These are phyloP conservation scores for Syngnathus floridae DNA, from an alignment of 2,113 vertebrate species.

Conservation along the genomic window DNA sequence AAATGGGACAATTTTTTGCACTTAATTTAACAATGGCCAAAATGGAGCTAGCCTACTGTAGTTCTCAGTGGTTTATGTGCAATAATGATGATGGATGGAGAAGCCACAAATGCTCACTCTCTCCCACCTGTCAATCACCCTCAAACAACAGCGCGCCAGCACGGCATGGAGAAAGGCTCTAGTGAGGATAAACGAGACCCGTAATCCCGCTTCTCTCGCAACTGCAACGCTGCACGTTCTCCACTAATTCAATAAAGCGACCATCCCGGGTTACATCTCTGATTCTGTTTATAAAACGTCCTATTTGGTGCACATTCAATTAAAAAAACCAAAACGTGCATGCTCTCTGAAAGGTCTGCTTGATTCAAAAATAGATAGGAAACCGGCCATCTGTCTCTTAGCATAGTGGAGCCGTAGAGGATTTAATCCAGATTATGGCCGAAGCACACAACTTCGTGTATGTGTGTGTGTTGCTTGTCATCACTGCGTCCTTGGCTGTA, in stretches of 20 bases:
- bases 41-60: background rate
- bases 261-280: slow-evolving; percentile 9
- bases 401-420: slow-evolving; percentile 69
- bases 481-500: slow-evolving; percentile 76
- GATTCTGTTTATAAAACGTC: slow-evolving; percentile 3
- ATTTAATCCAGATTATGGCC: slow-evolving; percentile 94
- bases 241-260: slow-evolving; percentile 64
- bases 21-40: background rate
- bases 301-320: slow-evolving; percentile 52
- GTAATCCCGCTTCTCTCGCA: slow-evolving; percentile 56
- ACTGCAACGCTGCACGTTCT: slow-evolving; percentile 44
- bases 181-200: slow-evolving; percentile 49
- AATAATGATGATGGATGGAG: background rate
- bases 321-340: slow-evolving; percentile 52
- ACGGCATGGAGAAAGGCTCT: slow-evolving; percentile 34
- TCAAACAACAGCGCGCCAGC: slow-evolving; percentile 48
- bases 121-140: slow-evolving; percentile 39
- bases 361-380: slow-evolving; percentile 71
- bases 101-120: slow-evolving; percentile 1
- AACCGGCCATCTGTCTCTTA: slow-evolving; percentile 87
- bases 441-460: slow-evolving; percentile 65
- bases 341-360: slow-evolving; percentile 35
- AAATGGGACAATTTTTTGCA: too few species aligned
- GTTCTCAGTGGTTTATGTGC: background rate
- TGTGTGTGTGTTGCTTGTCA: slow-evolving; percentile 66